Base-by-base conservation (phyloP, 2,113 vertebrate genomes). In the Zeus faber region DNA sequence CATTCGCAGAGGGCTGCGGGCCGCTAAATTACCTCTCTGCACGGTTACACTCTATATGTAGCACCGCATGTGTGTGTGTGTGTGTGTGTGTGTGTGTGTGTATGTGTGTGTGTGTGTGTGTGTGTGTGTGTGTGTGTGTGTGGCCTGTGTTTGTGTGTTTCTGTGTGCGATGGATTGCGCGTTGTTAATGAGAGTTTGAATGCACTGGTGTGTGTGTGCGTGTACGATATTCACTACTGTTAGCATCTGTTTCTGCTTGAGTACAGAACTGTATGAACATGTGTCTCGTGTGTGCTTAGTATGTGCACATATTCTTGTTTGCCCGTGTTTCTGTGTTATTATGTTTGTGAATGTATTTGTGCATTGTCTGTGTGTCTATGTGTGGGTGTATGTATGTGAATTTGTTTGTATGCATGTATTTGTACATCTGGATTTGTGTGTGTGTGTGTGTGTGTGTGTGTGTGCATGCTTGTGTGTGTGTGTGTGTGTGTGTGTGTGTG, bases 141-240 rank as follows among this genome's bases (percentile, higher is more conserved):
- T 11, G n/a, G 18, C 40, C 35, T 4, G 39, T 29, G 31, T 33
- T 2, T 33, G 31, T 33, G 31, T 33, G 31, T 8, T 2, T 37
- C 11, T 37, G 11, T 37, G 33, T 37, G 11, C n/a, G 33, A 14
- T 13, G 6, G 33, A 14, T 11, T 37, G 13, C n/a, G 13, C n/a
- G 33, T 37, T 50, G 24, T 49, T 46, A 50, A 24, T 43, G 35
- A n/a, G 41, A 33, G 37, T 16, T 27, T 25, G 7, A 62, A 27
- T n/a, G 16, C 20, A 9, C 20, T 8, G 40, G 24, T 49, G 46
- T 59, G 46, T 29, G 35, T 17, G 37, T 40, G 37, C 10, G 35
- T 25, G 7, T 62, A 25, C 35, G 43, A n/a, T n/a, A n/a, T n/a
- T n/a, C n/a, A n/a, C n/a, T n/a, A n/a, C n/a, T n/a, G n/a, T n/a